Evolutionary conservation across 2,797 vertebrate species (phyloP).

Genomic region (Rhinatrema bivittatum): DNA sequence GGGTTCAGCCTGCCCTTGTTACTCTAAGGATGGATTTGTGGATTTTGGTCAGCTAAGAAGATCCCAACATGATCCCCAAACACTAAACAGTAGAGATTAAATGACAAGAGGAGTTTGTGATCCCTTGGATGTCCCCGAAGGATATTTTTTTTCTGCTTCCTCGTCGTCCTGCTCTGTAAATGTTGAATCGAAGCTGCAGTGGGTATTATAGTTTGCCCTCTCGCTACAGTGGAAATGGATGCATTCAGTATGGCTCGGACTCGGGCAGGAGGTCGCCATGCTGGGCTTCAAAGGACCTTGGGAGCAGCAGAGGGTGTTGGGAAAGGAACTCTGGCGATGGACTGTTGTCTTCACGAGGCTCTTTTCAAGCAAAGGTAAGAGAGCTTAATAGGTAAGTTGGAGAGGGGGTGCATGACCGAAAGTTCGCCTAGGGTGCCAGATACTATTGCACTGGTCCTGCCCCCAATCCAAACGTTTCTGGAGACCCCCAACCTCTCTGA

Average conservation of each 20-base stretch:
- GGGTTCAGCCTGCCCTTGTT: too few relatives aligned
- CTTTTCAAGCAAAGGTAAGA: background rate
- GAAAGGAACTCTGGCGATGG: background rate
- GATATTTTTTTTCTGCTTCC: too few relatives aligned
- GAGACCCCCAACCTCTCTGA: too few relatives aligned
- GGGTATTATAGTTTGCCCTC: slow-evolving; percentile 10
- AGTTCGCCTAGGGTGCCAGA: too few relatives aligned
- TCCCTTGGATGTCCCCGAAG: too few relatives aligned
- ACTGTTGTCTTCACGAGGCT: background rate
- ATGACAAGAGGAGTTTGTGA: background rate
- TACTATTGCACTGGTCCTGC: background rate
- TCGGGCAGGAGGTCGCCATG: background rate
- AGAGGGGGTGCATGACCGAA: too few relatives aligned
- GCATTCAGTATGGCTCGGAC: background rate
- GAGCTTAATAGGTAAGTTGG: background rate
- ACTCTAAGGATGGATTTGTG: too few relatives aligned
- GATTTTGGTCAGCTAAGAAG: too few relatives aligned
- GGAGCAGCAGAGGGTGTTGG: background rate
- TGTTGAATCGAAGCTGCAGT: slow-evolving; percentile 10
- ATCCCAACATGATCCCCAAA: too few relatives aligned
- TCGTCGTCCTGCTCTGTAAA: background rate
- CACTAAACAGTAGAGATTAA: too few relatives aligned
- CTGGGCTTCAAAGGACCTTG: background rate
- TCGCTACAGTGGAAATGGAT: background rate
- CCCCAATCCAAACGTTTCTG: background rate